Evolutionary conservation across 2,113 vertebrate species (phyloP).

Genomic region (Cyanoramphus novaezelandiae): DNA sequence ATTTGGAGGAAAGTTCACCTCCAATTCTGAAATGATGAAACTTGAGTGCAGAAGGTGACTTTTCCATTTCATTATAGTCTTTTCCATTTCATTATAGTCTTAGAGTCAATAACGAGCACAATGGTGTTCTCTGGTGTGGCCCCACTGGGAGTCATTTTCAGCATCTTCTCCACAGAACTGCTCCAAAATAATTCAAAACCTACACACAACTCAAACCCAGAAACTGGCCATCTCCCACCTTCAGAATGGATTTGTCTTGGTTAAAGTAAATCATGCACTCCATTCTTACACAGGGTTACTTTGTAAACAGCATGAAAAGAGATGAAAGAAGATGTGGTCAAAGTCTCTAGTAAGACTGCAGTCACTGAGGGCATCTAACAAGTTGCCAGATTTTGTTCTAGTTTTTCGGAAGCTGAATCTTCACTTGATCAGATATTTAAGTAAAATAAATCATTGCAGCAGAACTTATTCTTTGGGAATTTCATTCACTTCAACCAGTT

Average conservation of each 20-base stretch:
- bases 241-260: not conserved
- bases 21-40: not conserved
- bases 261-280: not conserved
- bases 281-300: not conserved
- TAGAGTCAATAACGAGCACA: not conserved
- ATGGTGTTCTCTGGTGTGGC: not conserved
- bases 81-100: not conserved
- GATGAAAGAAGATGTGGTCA: conserved; percentile 15
- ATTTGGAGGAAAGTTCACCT: not conserved
- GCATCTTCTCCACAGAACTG: not conserved
- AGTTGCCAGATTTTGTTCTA: not conserved
- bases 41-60: not conserved
- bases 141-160: not conserved
- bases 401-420: not conserved
- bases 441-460: not conserved
- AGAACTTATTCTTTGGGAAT: not conserved
- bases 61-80: not conserved
- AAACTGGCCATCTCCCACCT: not conserved
- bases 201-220: not conserved
- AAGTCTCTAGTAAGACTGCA: not conserved
- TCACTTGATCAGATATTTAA: not conserved
- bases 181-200: not conserved
- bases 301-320: not conserved
- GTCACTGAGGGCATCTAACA: not conserved
- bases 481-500: not conserved